Conservation (phyloP, 2,797 vertebrate species). For the Brachymystax lenok region DNA sequence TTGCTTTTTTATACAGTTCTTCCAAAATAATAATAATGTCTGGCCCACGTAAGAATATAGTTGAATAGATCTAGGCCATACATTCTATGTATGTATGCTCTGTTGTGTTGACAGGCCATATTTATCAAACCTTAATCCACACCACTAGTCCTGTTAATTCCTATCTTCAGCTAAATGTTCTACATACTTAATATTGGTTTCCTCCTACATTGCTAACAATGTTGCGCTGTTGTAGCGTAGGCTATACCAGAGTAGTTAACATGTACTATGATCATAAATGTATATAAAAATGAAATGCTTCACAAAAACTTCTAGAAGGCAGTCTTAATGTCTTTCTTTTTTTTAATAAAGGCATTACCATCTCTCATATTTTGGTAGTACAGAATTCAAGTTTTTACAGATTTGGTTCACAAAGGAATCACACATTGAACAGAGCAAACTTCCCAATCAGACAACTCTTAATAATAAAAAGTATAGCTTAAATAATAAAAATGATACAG, state of each 20-base stretch:
- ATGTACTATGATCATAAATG: background rate
- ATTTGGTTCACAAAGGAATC: slow-evolving; percentile 73
- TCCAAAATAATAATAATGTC: too few species aligned
- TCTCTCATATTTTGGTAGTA: slow-evolving; percentile 68
- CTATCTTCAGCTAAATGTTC: too few species aligned
- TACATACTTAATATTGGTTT: background rate
- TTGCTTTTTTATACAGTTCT: too few species aligned
- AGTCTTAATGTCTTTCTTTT: slow-evolving; percentile 27
- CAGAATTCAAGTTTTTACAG: slow-evolving; percentile 78
- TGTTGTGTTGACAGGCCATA: slow-evolving; percentile 1
- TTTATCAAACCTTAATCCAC: background rate
- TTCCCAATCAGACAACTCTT: slow-evolving; percentile 62
- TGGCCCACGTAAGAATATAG: too few species aligned
- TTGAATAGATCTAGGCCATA: background rate
- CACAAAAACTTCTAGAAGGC: background rate
- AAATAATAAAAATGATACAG: slow-evolving; percentile 74
- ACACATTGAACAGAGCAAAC: slow-evolving; percentile 62
- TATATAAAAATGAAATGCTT: background rate
- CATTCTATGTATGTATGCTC: background rate
- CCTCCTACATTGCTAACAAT: background rate
- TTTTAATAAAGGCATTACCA: slow-evolving; percentile 70
- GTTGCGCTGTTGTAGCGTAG: background rate
- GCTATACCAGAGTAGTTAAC: background rate
- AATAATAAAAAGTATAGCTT: slow-evolving; percentile 61
- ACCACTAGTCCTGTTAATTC: background rate